Evolutionary conservation across 2,113 vertebrate species (phyloP), one percentile per base, ranked within the genome.

Genomic region (Saguinus imperator): DNA sequence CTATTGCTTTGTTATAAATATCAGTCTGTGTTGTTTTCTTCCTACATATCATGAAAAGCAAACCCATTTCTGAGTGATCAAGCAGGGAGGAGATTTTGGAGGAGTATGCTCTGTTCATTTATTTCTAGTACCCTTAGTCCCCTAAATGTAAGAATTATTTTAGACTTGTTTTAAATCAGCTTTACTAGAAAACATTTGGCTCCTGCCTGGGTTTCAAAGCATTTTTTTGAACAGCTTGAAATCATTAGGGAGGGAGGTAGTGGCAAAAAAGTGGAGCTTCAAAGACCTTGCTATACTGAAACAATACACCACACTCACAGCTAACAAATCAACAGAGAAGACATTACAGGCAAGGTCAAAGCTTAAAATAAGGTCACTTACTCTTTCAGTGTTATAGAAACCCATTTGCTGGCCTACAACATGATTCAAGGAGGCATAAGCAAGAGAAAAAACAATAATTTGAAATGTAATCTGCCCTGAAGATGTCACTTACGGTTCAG

Each of bases 181-280:
- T 94, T 97, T 95, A 70, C 89, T 95, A 37, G 57, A 80, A 94
- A 97, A 95, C 97, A 92, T 96, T 97, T 92, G 57, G 50, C 77
- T 89, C n/a, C 66, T 3, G 83, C 27, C 76, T 77, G 84, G 87
- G 90, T 92, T 97, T 97, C 92, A 96, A 95, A 98, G 97, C 77
- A 79, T 79, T 94, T 97, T 72, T 98, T 95, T 94, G 92, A 95
- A 94, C 95, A 97, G 84, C 95, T 96, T 97, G 97, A 97, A 98
- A 94, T 97, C 96, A 94, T 96, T 93, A 95, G 35, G 23, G 48
- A 87, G 37, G 57, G 92, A 55, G 50, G 73, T 32, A 27, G 32
- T 81, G 66, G 81, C 58, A 95, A 94, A 85, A 64, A 82, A 92
- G 20, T 70, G 72, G 20, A 91, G 77, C 95, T 94, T 97, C 97